Conservation (phyloP, 2,888 invertebrate species). For the Blastobasis lacticolella region DNA sequence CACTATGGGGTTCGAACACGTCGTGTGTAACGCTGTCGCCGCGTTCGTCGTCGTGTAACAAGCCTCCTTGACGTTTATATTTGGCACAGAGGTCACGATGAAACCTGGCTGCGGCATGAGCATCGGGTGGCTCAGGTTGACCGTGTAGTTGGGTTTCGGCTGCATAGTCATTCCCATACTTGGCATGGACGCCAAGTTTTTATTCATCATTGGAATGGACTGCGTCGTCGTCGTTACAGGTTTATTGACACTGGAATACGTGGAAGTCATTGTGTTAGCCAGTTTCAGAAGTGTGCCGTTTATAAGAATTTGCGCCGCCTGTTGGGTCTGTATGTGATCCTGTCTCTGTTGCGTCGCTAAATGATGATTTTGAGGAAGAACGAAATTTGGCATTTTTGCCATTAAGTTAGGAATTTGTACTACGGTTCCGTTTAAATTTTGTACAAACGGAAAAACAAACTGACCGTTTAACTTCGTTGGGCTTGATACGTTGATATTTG, state of each 20-base stretch:
- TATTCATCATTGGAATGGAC: slow-evolving; percentile 55
- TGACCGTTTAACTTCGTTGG: slow-evolving; percentile 66
- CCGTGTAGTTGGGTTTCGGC: slow-evolving; percentile 68
- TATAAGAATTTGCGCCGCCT: slow-evolving; percentile 62
- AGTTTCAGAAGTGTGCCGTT: slow-evolving; percentile 70
- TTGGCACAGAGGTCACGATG: slow-evolving; percentile 71
- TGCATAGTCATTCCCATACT: slow-evolving; percentile 63
- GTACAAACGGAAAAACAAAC: slow-evolving; percentile 76
- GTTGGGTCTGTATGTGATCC: slow-evolving; percentile 59
- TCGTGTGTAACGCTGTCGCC: slow-evolving; percentile 41
- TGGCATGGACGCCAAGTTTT: slow-evolving; percentile 58
- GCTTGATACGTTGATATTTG: slow-evolving; percentile 60
- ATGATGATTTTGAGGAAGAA: slow-evolving; percentile 57
- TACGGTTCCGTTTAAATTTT: slow-evolving; percentile 73
- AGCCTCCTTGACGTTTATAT: slow-evolving; percentile 65
- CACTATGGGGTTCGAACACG: slow-evolving; percentile 50
- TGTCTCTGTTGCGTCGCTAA: slow-evolving; percentile 42
- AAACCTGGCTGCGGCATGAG: slow-evolving; percentile 65
- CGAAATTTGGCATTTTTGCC: slow-evolving; percentile 72
- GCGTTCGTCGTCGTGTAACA: slow-evolving; percentile 52
- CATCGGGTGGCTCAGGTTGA: slow-evolving; percentile 68
- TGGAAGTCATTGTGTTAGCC: slow-evolving; percentile 47
- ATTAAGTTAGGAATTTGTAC: slow-evolving; percentile 77
- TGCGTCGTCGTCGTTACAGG: slow-evolving; percentile 50
- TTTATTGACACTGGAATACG: slow-evolving; percentile 53